Conservation (phyloP, 2,797 vertebrate species). For the Acipenser transmontanus region DNA sequence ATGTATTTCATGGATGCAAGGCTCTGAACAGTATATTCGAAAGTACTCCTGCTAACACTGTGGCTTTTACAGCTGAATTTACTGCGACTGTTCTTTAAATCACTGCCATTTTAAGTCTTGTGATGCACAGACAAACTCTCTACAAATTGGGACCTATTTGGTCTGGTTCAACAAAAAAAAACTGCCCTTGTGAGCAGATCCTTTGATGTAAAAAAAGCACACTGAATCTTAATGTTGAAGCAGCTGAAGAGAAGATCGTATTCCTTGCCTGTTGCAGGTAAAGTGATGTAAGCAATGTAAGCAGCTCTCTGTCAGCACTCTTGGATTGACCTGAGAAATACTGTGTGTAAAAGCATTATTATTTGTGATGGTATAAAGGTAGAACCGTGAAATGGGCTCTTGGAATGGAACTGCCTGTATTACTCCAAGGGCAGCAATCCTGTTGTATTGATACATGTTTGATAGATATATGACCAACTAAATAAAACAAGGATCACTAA, state of each 20-base stretch:
- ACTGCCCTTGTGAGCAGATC: neutral
- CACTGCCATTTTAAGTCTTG: too few species aligned
- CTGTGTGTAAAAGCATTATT: neutral
- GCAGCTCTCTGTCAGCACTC: neutral
- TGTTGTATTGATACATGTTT: neutral
- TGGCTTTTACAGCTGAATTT: too few species aligned
- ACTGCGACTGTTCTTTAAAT: too few species aligned
- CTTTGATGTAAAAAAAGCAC: too few species aligned
- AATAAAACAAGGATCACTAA: neutral
- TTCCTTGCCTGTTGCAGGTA: too few species aligned
- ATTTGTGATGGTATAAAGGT: neutral
- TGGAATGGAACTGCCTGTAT: conserved; percentile 1
- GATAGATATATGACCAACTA: neutral
- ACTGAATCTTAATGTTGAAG: too few species aligned
- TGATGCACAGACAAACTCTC: too few species aligned
- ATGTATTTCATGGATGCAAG: too few species aligned
- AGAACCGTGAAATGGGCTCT: neutral
- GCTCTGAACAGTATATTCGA: too few species aligned
- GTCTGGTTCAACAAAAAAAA: neutral
- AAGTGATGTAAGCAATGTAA: neutral
- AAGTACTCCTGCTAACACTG: too few species aligned
- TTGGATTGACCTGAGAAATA: neutral
- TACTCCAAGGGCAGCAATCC: neutral
- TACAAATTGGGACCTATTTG: too few species aligned
- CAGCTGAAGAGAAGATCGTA: too few species aligned